A percentile compares a stretch with the other conserved stretches of the same genome.
These are phyloP conservation scores for Erythrocebus patas DNA, from an alignment of 2,113 vertebrate species.

Conservation along the genomic window DNA sequence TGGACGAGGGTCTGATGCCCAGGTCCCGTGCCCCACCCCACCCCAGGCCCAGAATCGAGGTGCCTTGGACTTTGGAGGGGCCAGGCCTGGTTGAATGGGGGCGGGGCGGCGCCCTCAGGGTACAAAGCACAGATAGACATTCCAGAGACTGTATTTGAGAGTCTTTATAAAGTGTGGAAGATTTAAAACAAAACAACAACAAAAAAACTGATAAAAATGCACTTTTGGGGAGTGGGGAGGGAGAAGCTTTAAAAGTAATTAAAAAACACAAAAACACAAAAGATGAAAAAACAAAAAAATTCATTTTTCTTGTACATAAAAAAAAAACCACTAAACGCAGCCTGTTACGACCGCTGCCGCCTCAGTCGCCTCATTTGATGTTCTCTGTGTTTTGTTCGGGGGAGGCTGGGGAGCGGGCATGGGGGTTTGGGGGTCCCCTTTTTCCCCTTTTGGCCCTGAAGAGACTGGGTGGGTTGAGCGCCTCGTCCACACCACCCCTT, in stretches of 20 bases:
- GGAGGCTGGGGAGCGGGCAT: not conserved
- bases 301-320: constrained; percentile 80
- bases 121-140: constrained; percentile 81
- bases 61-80: constrained; percentile 72
- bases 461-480: not conserved
- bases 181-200: constrained; percentile 48
- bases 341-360: constrained; percentile 71
- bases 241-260: constrained; percentile 79
- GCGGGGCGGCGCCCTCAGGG: not conserved
- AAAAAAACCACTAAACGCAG: constrained; percentile 73
- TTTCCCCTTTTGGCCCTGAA: not conserved
- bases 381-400: constrained; percentile 25
- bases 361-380: constrained; percentile 68
- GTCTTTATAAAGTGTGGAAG: constrained; percentile 81
- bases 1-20: not conserved
- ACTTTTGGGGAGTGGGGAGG: constrained; percentile 78
- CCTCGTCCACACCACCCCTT: not conserved
- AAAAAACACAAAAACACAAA: constrained; percentile 66
- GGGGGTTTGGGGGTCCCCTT: not conserved
- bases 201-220: constrained; percentile 78
- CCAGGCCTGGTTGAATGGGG: constrained; percentile 31
- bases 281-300: constrained; percentile 62
- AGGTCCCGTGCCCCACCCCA: not conserved
- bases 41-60: constrained; percentile 42
- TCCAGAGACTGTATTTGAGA: constrained; percentile 81